Base-by-base conservation (phyloP, 92 coral and sea anemone species). In the Pocillopora meandrina region DNA sequence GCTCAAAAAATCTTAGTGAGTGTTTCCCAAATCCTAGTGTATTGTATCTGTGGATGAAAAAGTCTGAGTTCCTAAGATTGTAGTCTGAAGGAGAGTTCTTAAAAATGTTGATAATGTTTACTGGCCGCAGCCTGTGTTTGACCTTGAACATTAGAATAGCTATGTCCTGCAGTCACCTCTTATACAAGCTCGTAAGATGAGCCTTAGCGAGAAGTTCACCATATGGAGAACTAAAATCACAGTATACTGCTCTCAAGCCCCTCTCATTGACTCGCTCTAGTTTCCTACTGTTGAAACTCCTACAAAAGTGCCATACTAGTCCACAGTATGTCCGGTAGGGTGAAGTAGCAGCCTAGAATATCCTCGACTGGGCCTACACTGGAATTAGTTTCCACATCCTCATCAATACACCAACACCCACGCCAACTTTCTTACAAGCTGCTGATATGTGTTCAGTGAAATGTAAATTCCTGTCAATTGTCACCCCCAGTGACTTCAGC, bases 191-290 rank as follows among this genome's bases (percentile, higher is more conserved):
- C 10, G 71, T 66, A 5, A 66, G 26, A 66, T 19, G 12, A 16
- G 71, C 71, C 47, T 82, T 60, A n/a, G 13, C 5, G 5, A 75
- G 71, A 47, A 84, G 72, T 5, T 84, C 83, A 56, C 42, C 58
- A 76, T 64, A 84, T 34, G 83, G n/a, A 21, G 88, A 61, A 9
- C 47, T 75, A 75, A 83, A 75, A 63, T 85, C 84, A 10, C 76
- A 66, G 77, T n/a, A 78, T 26, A 85, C 84, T 12, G 85, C 89
- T 60, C 89, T 77, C 58, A 85, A 69, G 26, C 78, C 85, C 49
- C 79, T 70, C 60, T 87, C 86, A 67, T 81, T 71, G 12, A 80
- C 82, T 35, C 76, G 52, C 73, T 87, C 90, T 4, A 87, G 75
- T 68, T 72, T 87, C 20, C 68, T 81, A 3, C 52, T 42, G 8